Conservation (phyloP, 2,888 invertebrate genomes). For the Rapana venosa region DNA sequence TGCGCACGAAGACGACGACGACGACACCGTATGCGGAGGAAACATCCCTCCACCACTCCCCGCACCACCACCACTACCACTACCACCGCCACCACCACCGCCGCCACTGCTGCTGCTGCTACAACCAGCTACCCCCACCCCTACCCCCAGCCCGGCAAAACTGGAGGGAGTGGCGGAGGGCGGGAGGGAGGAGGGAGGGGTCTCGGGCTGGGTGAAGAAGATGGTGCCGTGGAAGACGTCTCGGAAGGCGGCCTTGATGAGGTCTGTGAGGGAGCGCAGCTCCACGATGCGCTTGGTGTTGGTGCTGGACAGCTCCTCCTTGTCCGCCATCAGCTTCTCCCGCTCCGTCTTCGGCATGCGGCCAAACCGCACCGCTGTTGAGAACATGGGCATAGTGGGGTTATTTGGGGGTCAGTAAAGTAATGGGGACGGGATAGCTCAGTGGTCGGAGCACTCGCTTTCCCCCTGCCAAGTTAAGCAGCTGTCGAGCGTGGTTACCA, state of each 20-base stretch:
- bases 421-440: no score
- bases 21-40: conserved; percentile 14
- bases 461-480: no score
- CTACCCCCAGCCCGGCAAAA: conserved; percentile 13
- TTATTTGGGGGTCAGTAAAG: no score
- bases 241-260: conserved; percentile 67
- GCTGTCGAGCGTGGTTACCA: no score
- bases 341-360: conserved; percentile 73
- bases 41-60: not conserved
- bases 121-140: not conserved
- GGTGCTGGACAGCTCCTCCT: conserved; percentile 65
- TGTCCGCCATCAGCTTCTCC: conserved; percentile 71
- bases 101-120: not conserved
- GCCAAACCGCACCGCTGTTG: conserved; percentile 71
- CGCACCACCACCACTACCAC: not conserved
- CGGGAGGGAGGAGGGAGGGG: conserved; percentile 20
- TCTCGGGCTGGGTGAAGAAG: conserved; percentile 46
- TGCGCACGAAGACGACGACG: conserved; percentile 5
- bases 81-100: not conserved
- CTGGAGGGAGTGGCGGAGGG: conserved; percentile 28
- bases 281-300: conserved; percentile 65
- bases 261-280: conserved; percentile 67
- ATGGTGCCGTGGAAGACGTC: conserved; percentile 54
- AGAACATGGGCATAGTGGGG: not conserved
- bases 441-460: no score